Percentiles rank a stretch among this genome's conserved stretches.
Conservation (phyloP, 2,888 invertebrate species). For the Periphyllus acericola region DNA sequence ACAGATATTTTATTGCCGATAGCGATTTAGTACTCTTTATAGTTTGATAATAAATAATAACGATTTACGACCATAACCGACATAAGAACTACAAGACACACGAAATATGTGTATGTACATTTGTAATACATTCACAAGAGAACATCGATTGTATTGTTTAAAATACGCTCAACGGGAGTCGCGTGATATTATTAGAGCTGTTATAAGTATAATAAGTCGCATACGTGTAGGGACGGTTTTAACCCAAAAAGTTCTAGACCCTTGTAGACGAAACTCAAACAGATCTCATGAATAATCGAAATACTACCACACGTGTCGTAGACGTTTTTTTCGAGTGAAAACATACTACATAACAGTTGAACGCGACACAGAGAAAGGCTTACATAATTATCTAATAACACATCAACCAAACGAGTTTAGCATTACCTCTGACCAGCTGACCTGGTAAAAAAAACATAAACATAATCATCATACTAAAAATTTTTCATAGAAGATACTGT, state of each 20-base stretch:
- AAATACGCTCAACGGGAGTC: slow-evolving; percentile 17
- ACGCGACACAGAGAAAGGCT: slow-evolving; percentile 18
- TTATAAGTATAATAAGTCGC: background rate
- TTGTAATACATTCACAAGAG: background rate
- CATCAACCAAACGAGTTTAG: slow-evolving; percentile 30
- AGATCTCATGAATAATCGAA: slow-evolving; percentile 6
- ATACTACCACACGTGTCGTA: background rate
- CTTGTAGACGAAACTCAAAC: background rate
- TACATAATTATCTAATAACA: slow-evolving; percentile 19
- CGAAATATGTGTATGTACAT: too few relatives aligned
- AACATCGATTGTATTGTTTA: background rate
- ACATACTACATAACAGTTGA: slow-evolving; percentile 7
- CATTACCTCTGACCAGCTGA: slow-evolving; percentile 45
- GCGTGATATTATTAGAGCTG: slow-evolving; percentile 31
- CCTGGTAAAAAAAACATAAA: slow-evolving; percentile 5
- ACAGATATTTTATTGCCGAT: slow-evolving; percentile 6
- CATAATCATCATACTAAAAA: background rate
- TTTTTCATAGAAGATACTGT: background rate
- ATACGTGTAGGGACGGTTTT: background rate
- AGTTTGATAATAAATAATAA: background rate
- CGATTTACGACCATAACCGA: background rate
- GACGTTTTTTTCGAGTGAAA: slow-evolving; percentile 11
- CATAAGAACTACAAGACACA: background rate
- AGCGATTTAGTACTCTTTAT: background rate
- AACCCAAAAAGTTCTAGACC: slow-evolving; percentile 7